Conservation (phyloP, 1,140 invertebrate genomes). For the Atta cephalotes region DNA sequence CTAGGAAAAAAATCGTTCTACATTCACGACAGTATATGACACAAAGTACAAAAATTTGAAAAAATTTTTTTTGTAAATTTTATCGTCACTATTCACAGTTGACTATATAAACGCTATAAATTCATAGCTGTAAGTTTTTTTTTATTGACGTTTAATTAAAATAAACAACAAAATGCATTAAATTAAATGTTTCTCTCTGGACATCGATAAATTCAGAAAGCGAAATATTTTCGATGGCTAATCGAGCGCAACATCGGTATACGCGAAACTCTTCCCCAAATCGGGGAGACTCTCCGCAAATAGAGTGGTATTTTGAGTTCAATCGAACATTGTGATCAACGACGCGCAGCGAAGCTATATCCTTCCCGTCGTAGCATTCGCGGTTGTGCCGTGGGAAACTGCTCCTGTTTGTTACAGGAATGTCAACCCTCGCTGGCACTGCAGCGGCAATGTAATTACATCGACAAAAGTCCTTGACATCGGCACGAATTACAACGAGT, state of each 20-base stretch:
- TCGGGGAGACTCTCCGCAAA: constrained; percentile 3
- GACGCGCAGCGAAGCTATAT: background rate
- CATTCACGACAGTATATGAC: background rate
- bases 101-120: background rate
- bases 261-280: background rate
- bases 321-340: constrained; percentile 23
- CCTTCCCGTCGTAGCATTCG: constrained; percentile 14
- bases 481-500: constrained; percentile 32
- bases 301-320: background rate
- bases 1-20: background rate
- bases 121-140: background rate
- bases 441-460: constrained; percentile 51
- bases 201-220: background rate
- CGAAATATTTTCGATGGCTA: constrained; percentile 30
- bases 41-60: constrained; percentile 20
- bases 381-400: constrained; percentile 15
- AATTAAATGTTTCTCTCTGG: background rate
- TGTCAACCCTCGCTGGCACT: constrained; percentile 12
- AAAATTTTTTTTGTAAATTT: background rate
- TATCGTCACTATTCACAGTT: background rate
- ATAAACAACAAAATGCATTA: background rate
- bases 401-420: background rate
- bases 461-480: constrained; percentile 61
- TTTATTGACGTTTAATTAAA: background rate
- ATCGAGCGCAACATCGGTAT: background rate